Conservation (phyloP, 2,113 vertebrate species). For the Phoenicopterus ruber region DNA sequence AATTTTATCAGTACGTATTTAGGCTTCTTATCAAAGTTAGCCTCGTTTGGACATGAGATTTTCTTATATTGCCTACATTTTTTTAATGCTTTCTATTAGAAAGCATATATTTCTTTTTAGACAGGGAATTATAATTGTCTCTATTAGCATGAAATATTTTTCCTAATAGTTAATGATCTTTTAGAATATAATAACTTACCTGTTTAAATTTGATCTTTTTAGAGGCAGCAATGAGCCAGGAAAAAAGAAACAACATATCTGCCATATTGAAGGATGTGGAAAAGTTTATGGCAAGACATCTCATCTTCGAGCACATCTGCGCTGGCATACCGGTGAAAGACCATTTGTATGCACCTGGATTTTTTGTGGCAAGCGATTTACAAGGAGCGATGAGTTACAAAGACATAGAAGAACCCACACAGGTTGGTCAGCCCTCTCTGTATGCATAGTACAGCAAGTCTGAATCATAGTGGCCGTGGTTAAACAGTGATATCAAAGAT, state of each 20-base stretch:
- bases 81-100: not conserved
- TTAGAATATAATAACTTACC: not conserved
- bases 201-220: slow-evolving; percentile 34
- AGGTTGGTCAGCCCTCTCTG: slow-evolving; percentile 69
- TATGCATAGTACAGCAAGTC: not conserved
- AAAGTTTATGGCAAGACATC: slow-evolving; percentile 99
- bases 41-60: not conserved
- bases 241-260: slow-evolving; percentile 99
- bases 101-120: not conserved
- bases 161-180: not conserved
- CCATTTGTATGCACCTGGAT: slow-evolving; percentile 99
- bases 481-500: not conserved
- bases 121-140: not conserved
- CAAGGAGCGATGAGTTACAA: slow-evolving; percentile 94
- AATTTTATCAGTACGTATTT: not conserved
- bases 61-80: not conserved
- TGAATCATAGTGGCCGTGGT: not conserved
- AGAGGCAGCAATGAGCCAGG: slow-evolving; percentile 94
- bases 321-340: slow-evolving; percentile 98
- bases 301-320: slow-evolving; percentile 95
- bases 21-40: not conserved
- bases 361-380: slow-evolving; percentile 98
- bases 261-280: slow-evolving; percentile 97
- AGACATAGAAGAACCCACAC: slow-evolving; percentile 97
- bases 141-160: not conserved